Conservation (phyloP, 2,797 vertebrate species). For the Esox lucius region DNA sequence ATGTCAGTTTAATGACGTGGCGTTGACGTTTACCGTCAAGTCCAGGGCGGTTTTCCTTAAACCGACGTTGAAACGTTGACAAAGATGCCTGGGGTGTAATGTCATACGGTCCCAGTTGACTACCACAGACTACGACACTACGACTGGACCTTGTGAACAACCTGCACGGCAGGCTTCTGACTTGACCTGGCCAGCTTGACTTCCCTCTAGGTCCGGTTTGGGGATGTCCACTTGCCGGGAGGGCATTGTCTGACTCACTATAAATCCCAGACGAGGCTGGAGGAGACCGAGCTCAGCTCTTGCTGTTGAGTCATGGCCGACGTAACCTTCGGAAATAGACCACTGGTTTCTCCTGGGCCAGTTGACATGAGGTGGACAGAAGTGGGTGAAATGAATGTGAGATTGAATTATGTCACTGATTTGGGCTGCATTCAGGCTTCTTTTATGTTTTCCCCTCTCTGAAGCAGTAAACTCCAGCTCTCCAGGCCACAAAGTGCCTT, state of each 20-base stretch:
- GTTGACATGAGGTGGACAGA: background rate
- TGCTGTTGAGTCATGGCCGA: background rate
- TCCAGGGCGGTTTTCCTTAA: background rate
- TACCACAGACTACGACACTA: background rate
- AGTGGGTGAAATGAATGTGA: background rate
- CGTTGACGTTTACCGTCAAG: background rate
- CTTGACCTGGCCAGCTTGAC: background rate
- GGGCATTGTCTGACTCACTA: background rate
- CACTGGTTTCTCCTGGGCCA: background rate
- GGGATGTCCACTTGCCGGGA: background rate
- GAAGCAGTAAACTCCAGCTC: slow-evolving; percentile 78
- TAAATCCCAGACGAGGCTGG: background rate
- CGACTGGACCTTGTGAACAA: background rate
- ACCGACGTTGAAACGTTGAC: background rate
- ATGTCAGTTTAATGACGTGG: background rate
- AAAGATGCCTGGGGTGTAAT: background rate
- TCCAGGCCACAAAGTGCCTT: slow-evolving; percentile 90
- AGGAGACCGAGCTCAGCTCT: background rate
- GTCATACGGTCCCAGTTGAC: background rate
- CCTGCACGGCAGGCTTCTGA: background rate
- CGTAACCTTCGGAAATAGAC: background rate
- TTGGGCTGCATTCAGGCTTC: background rate
- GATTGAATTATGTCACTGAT: background rate
- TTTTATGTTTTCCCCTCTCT: slow-evolving; percentile 2
- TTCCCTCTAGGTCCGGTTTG: background rate